Conservation (phyloP, 1,140 invertebrate genomes). For the Drosophila obscura region DNA sequence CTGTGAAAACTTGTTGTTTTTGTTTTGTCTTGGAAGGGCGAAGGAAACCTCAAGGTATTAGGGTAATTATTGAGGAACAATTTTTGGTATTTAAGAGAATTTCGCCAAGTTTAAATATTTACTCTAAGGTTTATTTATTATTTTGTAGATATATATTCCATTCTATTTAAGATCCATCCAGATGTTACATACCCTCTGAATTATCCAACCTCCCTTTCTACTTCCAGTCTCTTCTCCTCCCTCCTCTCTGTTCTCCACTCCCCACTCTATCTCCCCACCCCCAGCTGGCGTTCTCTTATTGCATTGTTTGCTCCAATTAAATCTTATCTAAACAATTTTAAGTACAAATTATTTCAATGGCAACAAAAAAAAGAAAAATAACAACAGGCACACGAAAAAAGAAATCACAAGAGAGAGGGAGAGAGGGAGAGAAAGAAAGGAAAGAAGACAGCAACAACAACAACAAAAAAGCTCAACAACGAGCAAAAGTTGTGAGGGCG, state of each 20-base stretch:
- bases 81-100: too few relatives aligned
- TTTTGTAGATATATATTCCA: too few relatives aligned
- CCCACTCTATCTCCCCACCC: too few relatives aligned
- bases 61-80: too few relatives aligned
- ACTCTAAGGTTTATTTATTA: too few relatives aligned
- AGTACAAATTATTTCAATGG: slow-evolving; percentile 36
- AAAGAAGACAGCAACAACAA: background rate
- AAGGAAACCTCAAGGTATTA: too few relatives aligned
- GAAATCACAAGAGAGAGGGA: background rate
- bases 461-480: slow-evolving; percentile 2
- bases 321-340: slow-evolving; percentile 63
- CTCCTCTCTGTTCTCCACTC: slow-evolving; percentile 7
- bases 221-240: slow-evolving; percentile 5
- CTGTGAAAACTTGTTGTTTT: too few relatives aligned
- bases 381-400: background rate
- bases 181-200: too few relatives aligned
- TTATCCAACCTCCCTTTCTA: too few relatives aligned
- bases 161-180: too few relatives aligned
- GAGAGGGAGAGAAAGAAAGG: slow-evolving; percentile 3
- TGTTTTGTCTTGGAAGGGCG: too few relatives aligned
- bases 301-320: slow-evolving; percentile 42
- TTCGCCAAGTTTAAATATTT: too few relatives aligned
- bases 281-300: background rate
- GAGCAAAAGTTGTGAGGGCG: background rate
- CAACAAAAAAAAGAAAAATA: slow-evolving; percentile 6